Evolutionary conservation across 2,888 invertebrate species (phyloP).

Genomic region (Priocnemis perturbator): DNA sequence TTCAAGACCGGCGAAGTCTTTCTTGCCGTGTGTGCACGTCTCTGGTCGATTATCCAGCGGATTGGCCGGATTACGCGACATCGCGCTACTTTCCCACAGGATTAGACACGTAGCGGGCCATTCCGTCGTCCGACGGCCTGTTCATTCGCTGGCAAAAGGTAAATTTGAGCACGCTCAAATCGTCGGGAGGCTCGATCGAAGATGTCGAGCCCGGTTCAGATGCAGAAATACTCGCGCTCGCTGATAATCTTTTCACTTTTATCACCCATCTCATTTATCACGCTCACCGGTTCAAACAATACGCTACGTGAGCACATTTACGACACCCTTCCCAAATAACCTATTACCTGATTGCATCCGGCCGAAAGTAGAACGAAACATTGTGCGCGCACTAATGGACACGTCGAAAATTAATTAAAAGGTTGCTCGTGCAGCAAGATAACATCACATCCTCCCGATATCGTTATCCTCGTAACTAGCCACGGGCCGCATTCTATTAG

Average conservation of each 20-base stretch:
- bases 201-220: neutral
- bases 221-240: neutral
- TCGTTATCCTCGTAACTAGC: neutral
- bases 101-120: constrained; percentile 53
- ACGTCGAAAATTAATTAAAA: no score
- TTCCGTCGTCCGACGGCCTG: constrained; percentile 22
- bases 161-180: constrained; percentile 34
- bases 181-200: constrained; percentile 3
- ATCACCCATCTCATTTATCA: no score
- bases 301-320: no score
- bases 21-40: constrained; percentile 28
- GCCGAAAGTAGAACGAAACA: no score
- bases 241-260: neutral
- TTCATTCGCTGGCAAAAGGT: constrained; percentile 41
- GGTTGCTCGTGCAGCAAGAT: no score
- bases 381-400: no score
- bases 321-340: no score
- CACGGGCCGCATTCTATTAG: no score
- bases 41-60: constrained; percentile 40
- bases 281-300: no score
- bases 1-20: constrained; percentile 28
- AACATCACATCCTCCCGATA: neutral
- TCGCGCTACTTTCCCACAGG: constrained; percentile 43
- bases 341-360: no score
- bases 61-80: constrained; percentile 41